Conservation (phyloP, 30 jellyfish, hydroid and myxozoan genomes). For the Clytia hemisphaerica region DNA sequence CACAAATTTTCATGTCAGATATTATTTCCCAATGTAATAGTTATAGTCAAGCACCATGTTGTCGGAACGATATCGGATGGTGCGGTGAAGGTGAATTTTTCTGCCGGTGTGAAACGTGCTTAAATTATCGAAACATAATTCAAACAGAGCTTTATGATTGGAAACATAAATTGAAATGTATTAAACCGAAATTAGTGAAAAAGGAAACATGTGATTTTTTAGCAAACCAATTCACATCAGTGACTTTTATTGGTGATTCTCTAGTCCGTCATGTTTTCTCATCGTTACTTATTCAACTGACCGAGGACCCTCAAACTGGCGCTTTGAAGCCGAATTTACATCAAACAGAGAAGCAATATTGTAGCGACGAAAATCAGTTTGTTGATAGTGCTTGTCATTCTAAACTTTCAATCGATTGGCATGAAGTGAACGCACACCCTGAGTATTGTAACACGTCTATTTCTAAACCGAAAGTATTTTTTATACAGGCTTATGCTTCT, state of each 20-base stretch:
- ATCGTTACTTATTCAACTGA: slow-evolving; percentile 49
- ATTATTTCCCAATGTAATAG: slow-evolving; percentile 85
- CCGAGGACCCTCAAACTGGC: slow-evolving; percentile 55
- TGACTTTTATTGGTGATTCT: slow-evolving; percentile 89
- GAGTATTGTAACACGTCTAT: slow-evolving; percentile 35
- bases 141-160: slow-evolving; percentile 75
- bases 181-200: slow-evolving; percentile 7
- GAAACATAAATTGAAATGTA: slow-evolving; percentile 47
- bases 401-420: slow-evolving; percentile 66
- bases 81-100: slow-evolving; percentile 75
- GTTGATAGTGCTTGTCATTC: slow-evolving; percentile 88
- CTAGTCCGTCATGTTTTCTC: slow-evolving; percentile 79
- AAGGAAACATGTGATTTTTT: slow-evolving; percentile 49
- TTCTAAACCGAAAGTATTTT: slow-evolving; percentile 45
- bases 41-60: slow-evolving; percentile 70
- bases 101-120: slow-evolving; percentile 63
- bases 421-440: slow-evolving; percentile 39
- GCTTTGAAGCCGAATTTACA: slow-evolving; percentile 46
- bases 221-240: slow-evolving; percentile 48
- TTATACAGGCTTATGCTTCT: slow-evolving; percentile 61
- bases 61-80: slow-evolving; percentile 87
- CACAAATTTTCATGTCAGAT: slow-evolving; percentile 55
- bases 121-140: slow-evolving; percentile 45
- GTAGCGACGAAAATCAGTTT: slow-evolving; percentile 87
- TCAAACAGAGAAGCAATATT: slow-evolving; percentile 26